phyloP scores from a whole-genome alignment of 2,113 vertebrate genomes.

The Pogona vitticeps region DNA sequence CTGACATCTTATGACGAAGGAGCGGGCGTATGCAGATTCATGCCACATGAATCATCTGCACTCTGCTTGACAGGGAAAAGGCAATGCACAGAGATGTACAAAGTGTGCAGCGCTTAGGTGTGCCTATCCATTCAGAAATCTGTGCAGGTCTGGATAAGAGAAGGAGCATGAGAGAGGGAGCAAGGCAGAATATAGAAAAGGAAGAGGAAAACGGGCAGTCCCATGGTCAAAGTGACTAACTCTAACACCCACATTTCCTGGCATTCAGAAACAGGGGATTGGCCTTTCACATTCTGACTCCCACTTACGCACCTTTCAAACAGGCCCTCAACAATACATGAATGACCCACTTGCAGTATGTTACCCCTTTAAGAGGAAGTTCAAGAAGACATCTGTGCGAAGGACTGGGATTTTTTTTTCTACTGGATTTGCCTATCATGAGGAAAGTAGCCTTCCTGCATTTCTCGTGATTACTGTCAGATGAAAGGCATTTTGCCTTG shows the following conservation, averaged over 20 bases:
- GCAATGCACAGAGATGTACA: conserved; percentile 20
- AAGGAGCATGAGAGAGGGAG: too few relatives aligned
- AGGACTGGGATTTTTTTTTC: too few relatives aligned
- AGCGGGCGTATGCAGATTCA: conserved; percentile 65
- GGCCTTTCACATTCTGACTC: background rate
- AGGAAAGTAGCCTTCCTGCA: too few relatives aligned
- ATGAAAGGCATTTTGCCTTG: too few relatives aligned
- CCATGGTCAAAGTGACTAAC: background rate
- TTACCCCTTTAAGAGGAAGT: too few relatives aligned
- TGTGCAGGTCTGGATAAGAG: background rate
- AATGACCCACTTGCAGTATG: background rate
- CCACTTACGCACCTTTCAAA: conserved; percentile 5
- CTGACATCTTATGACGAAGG: conserved; percentile 65
- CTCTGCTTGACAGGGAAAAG: conserved; percentile 60
- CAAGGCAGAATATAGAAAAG: too few relatives aligned
- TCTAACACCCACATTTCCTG: background rate
- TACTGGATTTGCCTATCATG: too few relatives aligned
- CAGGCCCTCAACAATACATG: background rate
- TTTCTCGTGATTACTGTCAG: too few relatives aligned
- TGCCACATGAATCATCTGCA: conserved; percentile 68
- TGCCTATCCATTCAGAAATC: accelerated
- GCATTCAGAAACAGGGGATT: background rate
- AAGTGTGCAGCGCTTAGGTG: accelerated
- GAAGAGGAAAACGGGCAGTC: accelerated
- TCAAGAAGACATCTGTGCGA: too few relatives aligned